Evolutionary conservation across 2,113 vertebrate species (phyloP), one percentile per base, ranked within the genome.

Genomic region (Cygnus atratus): DNA sequence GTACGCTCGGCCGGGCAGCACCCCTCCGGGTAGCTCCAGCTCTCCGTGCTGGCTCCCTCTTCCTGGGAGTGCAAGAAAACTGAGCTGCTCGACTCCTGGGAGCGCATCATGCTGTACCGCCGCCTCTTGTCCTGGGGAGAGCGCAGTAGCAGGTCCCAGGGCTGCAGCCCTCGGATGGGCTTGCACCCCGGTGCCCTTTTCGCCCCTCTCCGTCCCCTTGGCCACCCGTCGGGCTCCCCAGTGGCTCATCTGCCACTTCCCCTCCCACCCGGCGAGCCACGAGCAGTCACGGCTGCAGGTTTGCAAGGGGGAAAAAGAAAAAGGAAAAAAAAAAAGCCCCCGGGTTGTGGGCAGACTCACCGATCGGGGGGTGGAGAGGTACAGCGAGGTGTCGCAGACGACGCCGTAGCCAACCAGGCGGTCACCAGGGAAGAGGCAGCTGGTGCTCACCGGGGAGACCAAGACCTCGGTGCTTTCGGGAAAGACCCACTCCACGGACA

Each of bases 11-110:
- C 44, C 11, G 90, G 93, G 57, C 97, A 85, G 8, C 96, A 97
- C 7, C 88, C 63, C 29, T 94, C 94, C 0, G 46, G 20, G 61
- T 92, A 86, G 68, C 96, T 96, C 74, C 98, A 98, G 4, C 62
- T 86, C 54, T 97, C 97, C 3, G 83, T 25, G 6, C 94, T 86
- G 25, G 94, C 98, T 59, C 88, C 97, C 82, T 99, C 99, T 8
- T 99, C 99, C 89, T 99, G 99, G 14, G 99, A 99, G 79, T 99
- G 99, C 96, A 98, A 99, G 97, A 99, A 99, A 44, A 99, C 99
- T 0, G 99, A 99, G 96, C 99, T 98, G 94, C 98, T 93, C 1
- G 99, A 99, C 91, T 99, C 99, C 41, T 99, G 98, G 63, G 99
- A 99, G 9, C 70, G 98, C 97, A 99, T 98, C 98, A 97, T 98